A percentile compares a stretch with the other conserved stretches of the same genome.
Evolutionary conservation across 2,797 vertebrate genomes (phyloP).

Genomic region (Phoxinus dragarum): DNA sequence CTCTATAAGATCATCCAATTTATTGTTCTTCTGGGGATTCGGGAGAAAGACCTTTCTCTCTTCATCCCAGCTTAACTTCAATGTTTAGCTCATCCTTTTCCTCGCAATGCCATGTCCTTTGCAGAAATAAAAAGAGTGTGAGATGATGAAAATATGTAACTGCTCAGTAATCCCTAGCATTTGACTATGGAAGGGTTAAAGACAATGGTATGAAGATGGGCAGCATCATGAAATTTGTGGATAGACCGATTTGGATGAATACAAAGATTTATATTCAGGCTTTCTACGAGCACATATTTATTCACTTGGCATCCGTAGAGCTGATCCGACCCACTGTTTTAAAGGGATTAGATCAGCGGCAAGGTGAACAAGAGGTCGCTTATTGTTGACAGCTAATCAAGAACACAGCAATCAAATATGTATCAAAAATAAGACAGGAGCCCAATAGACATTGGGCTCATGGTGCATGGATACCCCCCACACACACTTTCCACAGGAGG

Average conservation of each 20-base stretch:
- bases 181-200: slow-evolving; percentile 9
- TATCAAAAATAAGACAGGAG: slow-evolving; percentile 35
- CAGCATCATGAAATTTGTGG: slow-evolving; percentile 46
- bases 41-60: slow-evolving; percentile 25
- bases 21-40: slow-evolving; percentile 64
- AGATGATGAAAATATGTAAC: slow-evolving; percentile 44
- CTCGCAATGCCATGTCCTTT: slow-evolving; percentile 1
- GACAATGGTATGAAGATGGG: not conserved
- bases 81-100: slow-evolving; percentile 22
- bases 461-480: too few relatives aligned
- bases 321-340: slow-evolving; percentile 15
- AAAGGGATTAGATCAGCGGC: slow-evolving; percentile 21
- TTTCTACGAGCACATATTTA: slow-evolving; percentile 41
- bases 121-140: slow-evolving; percentile 23
- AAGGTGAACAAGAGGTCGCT: slow-evolving; percentile 33
- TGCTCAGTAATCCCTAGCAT: slow-evolving; percentile 52
- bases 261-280: slow-evolving; percentile 44
- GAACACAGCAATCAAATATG: slow-evolving; percentile 15
- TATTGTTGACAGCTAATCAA: slow-evolving; percentile 42
- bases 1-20: slow-evolving; percentile 71
- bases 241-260: slow-evolving; percentile 44
- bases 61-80: slow-evolving; percentile 21
- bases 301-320: slow-evolving; percentile 29
- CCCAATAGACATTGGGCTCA: not conserved
- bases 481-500: not conserved